Conservation (phyloP, 2,797 vertebrate genomes). For the Manis crassicaudata region DNA sequence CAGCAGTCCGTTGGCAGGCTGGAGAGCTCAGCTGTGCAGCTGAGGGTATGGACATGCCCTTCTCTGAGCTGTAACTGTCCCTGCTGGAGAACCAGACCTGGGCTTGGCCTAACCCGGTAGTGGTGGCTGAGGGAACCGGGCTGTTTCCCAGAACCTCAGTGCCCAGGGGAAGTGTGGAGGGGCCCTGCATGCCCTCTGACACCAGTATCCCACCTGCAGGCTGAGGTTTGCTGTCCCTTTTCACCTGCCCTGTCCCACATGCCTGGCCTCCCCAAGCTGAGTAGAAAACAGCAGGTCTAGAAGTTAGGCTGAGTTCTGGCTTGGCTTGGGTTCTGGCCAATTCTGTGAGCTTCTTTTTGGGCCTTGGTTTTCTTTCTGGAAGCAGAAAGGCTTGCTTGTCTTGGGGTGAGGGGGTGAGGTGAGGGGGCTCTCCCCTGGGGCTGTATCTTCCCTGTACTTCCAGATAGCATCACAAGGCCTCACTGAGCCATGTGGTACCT, state of each 20-base stretch:
- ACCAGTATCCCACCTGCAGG: accelerated
- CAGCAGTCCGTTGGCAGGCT: not conserved
- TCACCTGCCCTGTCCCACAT: not conserved
- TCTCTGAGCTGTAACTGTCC: not conserved
- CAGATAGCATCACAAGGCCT: not conserved
- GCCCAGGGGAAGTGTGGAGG: not conserved
- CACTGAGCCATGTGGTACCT: not conserved
- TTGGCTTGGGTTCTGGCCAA: not conserved
- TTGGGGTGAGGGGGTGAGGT: not conserved
- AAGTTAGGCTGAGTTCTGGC: not conserved
- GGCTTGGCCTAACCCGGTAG: not conserved
- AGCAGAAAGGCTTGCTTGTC: not conserved
- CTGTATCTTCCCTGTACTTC: not conserved
- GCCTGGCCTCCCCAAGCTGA: not conserved
- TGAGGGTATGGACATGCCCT: not conserved
- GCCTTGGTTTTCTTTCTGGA: not conserved
- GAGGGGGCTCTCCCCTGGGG: not conserved
- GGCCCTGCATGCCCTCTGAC: accelerated
- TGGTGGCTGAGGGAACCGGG: not conserved
- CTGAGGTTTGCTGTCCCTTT: not conserved
- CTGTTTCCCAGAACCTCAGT: not conserved
- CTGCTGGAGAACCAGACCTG: not conserved
- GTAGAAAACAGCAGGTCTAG: not conserved
- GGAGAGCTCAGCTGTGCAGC: not conserved
- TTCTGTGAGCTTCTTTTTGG: not conserved